Conservation (phyloP, 2,888 invertebrate species). For the Stenurella melanura region DNA sequence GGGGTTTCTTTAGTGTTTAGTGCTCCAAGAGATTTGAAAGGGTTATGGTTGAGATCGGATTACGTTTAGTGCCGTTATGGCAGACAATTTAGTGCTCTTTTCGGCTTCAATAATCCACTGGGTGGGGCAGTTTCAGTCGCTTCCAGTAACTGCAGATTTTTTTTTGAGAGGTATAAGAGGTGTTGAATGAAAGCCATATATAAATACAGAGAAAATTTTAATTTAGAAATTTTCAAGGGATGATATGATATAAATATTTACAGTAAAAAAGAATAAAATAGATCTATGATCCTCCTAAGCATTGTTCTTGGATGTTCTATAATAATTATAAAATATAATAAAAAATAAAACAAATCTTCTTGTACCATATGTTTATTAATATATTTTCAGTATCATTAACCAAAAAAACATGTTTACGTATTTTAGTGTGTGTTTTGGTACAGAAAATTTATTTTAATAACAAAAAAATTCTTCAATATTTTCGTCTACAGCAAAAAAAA, state of each 20-base stretch:
- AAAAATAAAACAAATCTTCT: conserved; percentile 68
- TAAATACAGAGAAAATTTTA: conserved; percentile 78
- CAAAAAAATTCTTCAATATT: conserved; percentile 61
- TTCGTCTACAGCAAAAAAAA: conserved; percentile 67
- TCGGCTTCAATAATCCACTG: no score
- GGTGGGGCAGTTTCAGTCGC: no score
- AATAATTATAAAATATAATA: conserved; percentile 74
- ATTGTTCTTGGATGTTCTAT: conserved; percentile 58
- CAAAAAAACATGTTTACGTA: conserved; percentile 58
- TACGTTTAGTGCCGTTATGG: no score
- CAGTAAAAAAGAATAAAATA: conserved; percentile 72
- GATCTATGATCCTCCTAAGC: conserved; percentile 73
- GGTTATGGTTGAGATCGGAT: no score
- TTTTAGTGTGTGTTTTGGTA: conserved; percentile 57
- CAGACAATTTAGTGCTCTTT: no score
- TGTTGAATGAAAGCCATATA: conserved; percentile 58
- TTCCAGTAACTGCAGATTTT: no score
- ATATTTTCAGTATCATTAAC: conserved; percentile 51
- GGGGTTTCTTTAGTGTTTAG: no score
- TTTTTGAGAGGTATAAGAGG: no score
- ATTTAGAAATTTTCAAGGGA: conserved; percentile 88
- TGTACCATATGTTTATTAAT: conserved; percentile 52
- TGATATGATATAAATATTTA: conserved; percentile 82
- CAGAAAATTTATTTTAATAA: conserved; percentile 60
- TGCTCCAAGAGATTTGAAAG: no score